A percentile compares a stretch with the other conserved stretches of the same genome.
These are phyloP conservation scores for Epinephelus cyanopodus DNA, from an alignment of 2,113 vertebrate species.

Conservation along the genomic window DNA sequence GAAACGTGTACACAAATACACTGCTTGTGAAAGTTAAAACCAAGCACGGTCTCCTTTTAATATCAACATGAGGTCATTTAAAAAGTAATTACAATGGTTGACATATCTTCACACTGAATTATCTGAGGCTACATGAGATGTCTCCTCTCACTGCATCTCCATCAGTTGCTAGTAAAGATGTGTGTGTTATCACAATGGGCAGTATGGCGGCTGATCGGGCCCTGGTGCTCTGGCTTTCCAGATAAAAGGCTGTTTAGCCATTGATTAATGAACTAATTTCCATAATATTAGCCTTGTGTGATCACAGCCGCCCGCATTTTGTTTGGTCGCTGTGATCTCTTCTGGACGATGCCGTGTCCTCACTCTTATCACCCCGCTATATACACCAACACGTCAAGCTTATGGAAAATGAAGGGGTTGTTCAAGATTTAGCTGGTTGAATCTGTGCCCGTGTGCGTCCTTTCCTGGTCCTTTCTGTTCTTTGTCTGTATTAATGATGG, in stretches of 20 bases:
- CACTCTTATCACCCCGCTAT: background rate
- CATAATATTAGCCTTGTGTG: slow-evolving; percentile 80
- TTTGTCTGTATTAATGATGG: slow-evolving; percentile 78
- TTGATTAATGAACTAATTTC: slow-evolving; percentile 84
- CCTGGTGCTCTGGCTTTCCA: slow-evolving; percentile 59
- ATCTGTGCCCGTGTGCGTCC: slow-evolving; percentile 17
- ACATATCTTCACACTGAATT: slow-evolving; percentile 51
- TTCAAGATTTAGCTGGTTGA: slow-evolving; percentile 18
- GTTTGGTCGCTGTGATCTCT: slow-evolving; percentile 33
- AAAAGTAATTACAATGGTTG: slow-evolving; percentile 36
- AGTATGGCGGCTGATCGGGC: slow-evolving; percentile 57
- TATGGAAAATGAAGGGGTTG: slow-evolving; percentile 19
- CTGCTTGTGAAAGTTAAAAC: slow-evolving; percentile 10
- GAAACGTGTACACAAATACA: slow-evolving; percentile 44
- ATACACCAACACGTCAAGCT: slow-evolving; percentile 12
- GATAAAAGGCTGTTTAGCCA: slow-evolving; percentile 79
- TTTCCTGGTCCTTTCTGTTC: slow-evolving; percentile 47
- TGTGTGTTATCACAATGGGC: slow-evolving; percentile 59
- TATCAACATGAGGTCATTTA: background rate
- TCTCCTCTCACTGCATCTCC: background rate
- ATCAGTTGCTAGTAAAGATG: slow-evolving; percentile 11
- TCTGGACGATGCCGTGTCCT: slow-evolving; percentile 2
- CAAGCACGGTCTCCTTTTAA: background rate
- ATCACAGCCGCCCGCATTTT: slow-evolving; percentile 49
- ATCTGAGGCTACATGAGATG: slow-evolving; percentile 23